Evolutionary conservation across 2,113 vertebrate species (phyloP), one percentile per base, ranked within the genome.

Genomic region (Odontophorus gujanensis): DNA sequence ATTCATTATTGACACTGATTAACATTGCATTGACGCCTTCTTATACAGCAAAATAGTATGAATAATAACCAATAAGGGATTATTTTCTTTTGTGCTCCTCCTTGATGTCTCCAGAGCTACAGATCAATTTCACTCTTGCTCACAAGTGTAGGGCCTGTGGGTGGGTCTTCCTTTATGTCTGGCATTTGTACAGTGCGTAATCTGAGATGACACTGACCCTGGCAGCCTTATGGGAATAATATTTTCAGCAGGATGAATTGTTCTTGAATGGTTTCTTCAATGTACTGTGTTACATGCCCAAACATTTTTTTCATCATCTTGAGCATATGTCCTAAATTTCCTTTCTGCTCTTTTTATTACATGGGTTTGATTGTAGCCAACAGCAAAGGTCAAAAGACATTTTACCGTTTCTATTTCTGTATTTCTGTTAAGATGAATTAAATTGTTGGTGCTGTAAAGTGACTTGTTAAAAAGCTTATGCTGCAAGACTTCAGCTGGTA

Each of bases 371-470:
- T n/a, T 72, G 42, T 87, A 90, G 68, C 90, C 89, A 96, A 82
- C 57, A 91, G 90, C 86, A 95, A 93, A 95, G 85, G 71, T 92
- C 90, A 96, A 89, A 96, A 93, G 58, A 88, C 47, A 79, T 85
- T 93, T 85, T 92, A 65, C 51, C 82, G 30, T 65, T 85, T 92
- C 69, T 93, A 67, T 86, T 96, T 88, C 76, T 85, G 3, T 67
- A 36, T 89, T 95, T 94, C 74, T 85, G 53, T 88, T 87, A 77
- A 78, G 61, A 43, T 93, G 86, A 89, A 92, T 93, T 93, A 90
- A 93, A 81, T 63, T 83, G 65, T 88, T 77, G 65, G 48, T 92
- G n/a, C 76, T 81, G 76, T 36, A 94, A 89, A 94, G 57, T 72
- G 75, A 80, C 67, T 93, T 89, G 86, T 82, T 95, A 83, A 92